Evolutionary conservation across 1,140 invertebrate species (phyloP), one percentile per base, ranked within the genome.

Genomic region (Heliconius eleuchia): DNA sequence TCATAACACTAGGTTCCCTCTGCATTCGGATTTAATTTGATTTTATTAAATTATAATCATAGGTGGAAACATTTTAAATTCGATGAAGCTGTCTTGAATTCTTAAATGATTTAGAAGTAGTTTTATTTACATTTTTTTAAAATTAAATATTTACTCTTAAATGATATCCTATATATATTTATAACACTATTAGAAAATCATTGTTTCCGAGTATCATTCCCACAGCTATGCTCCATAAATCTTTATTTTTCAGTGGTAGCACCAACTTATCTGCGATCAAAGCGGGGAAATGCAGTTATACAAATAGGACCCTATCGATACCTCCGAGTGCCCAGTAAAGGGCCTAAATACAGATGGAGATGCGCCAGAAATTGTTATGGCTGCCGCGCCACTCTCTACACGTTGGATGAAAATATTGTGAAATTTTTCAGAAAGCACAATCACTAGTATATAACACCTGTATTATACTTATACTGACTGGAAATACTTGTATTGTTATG

Each of bases 301-400:
- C 76, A 37, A 66, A 34, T 85, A 34, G 85, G 82, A 19, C 9
- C 74, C 1, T 82, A 86, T 71, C 77, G 84, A n/a, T 86, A 82
- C 30, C 80, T 84, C 50, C 80, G 79, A 55, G 82, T 85, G 2
- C 71, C 66, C 9, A 80, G 84, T 39, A 74, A 80, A 3, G 84
- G 85, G 9, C 82, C 81, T 0, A 83, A 73, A 46, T 83, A 74
- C 27, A 80, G 83, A 23, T 86, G 85, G 85, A 76, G 83, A 30
- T 85, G 84, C 50, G 74, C 66, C 19, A 81, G 72, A 42, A 82
- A 82, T 7, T 50, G 77, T 8, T n/a, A 57, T 4, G 85, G 86
- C 23, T 86, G 86, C 27, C 75, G 86, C 23, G 85, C 86, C 11
- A 83, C 79, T 18, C 55, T 86, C 4, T 82, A 80, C 71, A 87